Evolutionary conservation across 2,888 invertebrate genomes (phyloP), one percentile per base, ranked within the genome.

Genomic region (Sussaba pulchella): DNA sequence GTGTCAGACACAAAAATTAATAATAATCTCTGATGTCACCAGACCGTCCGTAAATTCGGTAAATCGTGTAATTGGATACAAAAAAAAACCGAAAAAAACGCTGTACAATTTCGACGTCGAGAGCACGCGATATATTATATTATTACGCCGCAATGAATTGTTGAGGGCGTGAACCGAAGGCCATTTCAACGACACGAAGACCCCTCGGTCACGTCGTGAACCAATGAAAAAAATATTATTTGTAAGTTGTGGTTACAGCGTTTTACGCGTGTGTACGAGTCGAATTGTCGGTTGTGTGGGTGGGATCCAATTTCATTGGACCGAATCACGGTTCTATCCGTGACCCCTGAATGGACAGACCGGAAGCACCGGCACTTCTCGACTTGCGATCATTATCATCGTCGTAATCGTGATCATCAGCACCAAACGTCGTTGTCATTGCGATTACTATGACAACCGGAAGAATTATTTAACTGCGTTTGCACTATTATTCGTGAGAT

Each of bases 381-480:
- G 57, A 43, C 57, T 73, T 41, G 64, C 50, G 50, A 17, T 76
- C n/a, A 24, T 66, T 43, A 47, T 67, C 71, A 59, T 66, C 71
- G 17, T 57, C 73, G 43, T 67, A 69, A 67, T 54, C 63, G 21
- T 19, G 39, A 41, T 67, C 57, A 64, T 59, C 69, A 45, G 41
- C 57, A 47, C n/a, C n/a, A n/a, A n/a, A n/a, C n/a, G n/a, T 52
- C 39, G 39, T 66, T 24, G 41, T 57, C 39, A 50, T 77, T 50
- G 52, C 12, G 47, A 17, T n/a, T 24, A 41, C 64, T 64, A 10
- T 71, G 81, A 73, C 74, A 74, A 50, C 81, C 81, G 81, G 81
- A 81, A 81, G 81, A 78, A 77, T 74, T 77, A 74, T 81, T 81
- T 81, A 81, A 71, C 64, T 70, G 43, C 41, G 47, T 63, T 69